Percentiles rank a stretch among this genome's conserved stretches.
Conservation (phyloP, 2,888 invertebrate species). For the Drosophila kuntzei region DNA sequence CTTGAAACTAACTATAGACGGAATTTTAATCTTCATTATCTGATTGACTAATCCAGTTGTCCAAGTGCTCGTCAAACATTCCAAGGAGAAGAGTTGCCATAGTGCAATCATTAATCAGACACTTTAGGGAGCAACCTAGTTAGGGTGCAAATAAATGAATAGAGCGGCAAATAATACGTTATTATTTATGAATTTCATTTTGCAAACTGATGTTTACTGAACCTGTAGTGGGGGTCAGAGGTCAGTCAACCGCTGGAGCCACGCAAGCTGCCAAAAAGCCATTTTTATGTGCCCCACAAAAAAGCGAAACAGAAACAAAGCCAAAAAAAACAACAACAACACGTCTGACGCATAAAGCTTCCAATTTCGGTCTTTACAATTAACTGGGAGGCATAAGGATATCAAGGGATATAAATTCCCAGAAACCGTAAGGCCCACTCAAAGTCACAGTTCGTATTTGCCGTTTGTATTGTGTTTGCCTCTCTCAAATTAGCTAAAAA, state of each 20-base stretch:
- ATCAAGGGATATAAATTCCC: conserved; percentile 42
- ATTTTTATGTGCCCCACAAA: conserved; percentile 55
- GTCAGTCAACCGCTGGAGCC: conserved; percentile 64
- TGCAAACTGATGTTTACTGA: conserved; percentile 32
- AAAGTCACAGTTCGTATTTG: conserved; percentile 24
- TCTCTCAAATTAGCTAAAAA: conserved; percentile 66
- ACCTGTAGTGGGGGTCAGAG: conserved; percentile 28
- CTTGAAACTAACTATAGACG: background rate
- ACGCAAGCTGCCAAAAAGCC: conserved; percentile 40
- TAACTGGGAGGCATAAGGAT: conserved; percentile 36
- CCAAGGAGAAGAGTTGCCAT: background rate
- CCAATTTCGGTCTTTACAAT: conserved; percentile 58
- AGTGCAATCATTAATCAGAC: conserved; percentile 43
- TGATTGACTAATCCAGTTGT: conserved; percentile 8
- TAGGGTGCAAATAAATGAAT: conserved; percentile 36
- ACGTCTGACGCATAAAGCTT: conserved; percentile 28
- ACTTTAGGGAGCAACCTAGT: conserved; percentile 38
- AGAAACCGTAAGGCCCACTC: conserved; percentile 8
- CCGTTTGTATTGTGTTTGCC: conserved; percentile 26
- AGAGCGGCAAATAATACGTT: conserved; percentile 56
- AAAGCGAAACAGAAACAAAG: background rate
- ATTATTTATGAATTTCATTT: conserved; percentile 73
- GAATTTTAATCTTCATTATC: background rate
- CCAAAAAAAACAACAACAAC: conserved; percentile 20
- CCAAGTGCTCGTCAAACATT: conserved; percentile 17